phyloP scores from a whole-genome alignment of 2,113 vertebrate species.

The Trichechus manatus region DNA sequence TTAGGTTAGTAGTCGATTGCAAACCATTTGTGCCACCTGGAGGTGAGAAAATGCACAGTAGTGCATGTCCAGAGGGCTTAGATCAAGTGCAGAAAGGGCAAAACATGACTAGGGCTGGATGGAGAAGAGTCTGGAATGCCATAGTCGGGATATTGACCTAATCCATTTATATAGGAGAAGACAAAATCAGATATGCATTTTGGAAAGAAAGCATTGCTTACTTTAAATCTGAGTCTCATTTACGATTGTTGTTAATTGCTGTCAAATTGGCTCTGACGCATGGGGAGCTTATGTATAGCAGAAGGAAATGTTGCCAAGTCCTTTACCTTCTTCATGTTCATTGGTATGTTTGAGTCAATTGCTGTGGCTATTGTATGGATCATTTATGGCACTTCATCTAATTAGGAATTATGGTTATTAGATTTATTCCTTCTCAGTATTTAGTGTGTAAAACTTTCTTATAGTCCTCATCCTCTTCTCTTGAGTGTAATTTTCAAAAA shows the following conservation, averaged over 20 bases:
- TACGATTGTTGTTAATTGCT: background rate
- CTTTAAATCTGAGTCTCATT: background rate
- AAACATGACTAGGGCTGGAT: fast-evolving
- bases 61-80: background rate
- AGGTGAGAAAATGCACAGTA: background rate
- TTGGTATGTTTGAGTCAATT: too few species aligned
- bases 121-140: background rate
- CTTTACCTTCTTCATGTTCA: background rate
- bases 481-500: conserved; percentile 31
- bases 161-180: background rate
- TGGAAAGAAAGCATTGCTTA: background rate
- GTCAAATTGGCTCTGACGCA: background rate
- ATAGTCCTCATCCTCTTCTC: background rate
- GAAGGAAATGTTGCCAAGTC: background rate
- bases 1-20: too few species aligned
- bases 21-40: too few species aligned
- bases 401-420: background rate
- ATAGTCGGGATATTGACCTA: background rate
- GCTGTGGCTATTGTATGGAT: too few species aligned
- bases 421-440: background rate
- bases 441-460: background rate
- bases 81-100: too few species aligned
- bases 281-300: background rate
- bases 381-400: background rate
- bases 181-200: background rate